Evolutionary conservation across 2,888 invertebrate species (phyloP), one percentile per base, ranked within the genome.

Genomic region (Hyalella azteca): DNA sequence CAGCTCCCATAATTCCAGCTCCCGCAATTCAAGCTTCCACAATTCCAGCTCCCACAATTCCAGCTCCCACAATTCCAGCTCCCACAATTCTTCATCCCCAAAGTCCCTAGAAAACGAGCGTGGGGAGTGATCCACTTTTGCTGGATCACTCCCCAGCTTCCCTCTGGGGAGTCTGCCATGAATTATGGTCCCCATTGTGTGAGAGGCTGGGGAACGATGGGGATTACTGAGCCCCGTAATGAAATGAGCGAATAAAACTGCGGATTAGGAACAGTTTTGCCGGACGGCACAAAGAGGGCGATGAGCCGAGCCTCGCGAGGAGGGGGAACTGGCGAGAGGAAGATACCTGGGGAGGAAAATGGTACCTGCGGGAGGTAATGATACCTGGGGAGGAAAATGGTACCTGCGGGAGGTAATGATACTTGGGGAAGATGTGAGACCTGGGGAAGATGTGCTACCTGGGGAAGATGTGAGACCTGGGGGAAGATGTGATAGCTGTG

Each of bases 181-280:
- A 54, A 54, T 54, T 54, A 54, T 54, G 54, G 54, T 54, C 54
- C 54, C 54, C 54, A 54, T 54, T 54, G 54, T 54, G 29, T 29
- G 54, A 54, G 54, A 29, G 54, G 54, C 54, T 54, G 54, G 54
- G 29, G 54, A 54, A 54, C 54, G 54, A 54, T 54, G 54, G 54
- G 54, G 54, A 54, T 54, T 54, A 54, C 54, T 26, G 54, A 54
- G 54, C 54, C 54, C 54, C 29, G 54, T 54, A 54, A 54, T 54
- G 54, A 54, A 54, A 54, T 54, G 54, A 54, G 26, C 26, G 54
- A 54, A 54, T 54, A 54, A 54, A 54, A 54, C 54, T 54, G 54
- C 26, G 54, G 54, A 54, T 54, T 54, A 54, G 26, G 9, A 29
- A 54, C 54, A 54, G 54, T 54, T 54, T 54, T 54, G 54, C 54